phyloP scores from a whole-genome alignment of 2,888 invertebrate species.

The Drosophila algonquin region DNA sequence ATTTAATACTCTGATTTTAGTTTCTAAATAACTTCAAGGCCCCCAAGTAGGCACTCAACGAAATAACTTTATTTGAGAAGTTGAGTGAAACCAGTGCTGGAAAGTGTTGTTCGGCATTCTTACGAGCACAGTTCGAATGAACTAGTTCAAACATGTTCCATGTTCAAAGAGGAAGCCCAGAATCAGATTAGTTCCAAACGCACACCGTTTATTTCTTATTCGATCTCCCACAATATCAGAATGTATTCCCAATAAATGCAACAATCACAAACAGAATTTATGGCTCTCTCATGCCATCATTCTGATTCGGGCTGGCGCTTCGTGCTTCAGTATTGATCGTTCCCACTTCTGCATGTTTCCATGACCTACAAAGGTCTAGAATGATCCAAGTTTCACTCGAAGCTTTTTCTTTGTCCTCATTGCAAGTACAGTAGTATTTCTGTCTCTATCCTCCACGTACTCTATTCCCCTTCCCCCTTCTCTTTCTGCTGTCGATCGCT shows the following conservation, averaged over 20 bases:
- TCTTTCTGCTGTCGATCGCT: conserved; percentile 12
- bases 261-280: too few relatives aligned
- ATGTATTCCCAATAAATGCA: too few relatives aligned
- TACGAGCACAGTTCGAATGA: too few relatives aligned
- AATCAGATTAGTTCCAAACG: too few relatives aligned
- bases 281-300: too few relatives aligned
- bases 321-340: neutral
- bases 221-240: too few relatives aligned
- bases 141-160: too few relatives aligned
- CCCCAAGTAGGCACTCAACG: neutral
- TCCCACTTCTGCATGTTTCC: conserved; percentile 38
- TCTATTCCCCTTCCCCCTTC: neutral
- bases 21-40: conserved; percentile 23
- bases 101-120: too few relatives aligned
- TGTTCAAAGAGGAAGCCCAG: too few relatives aligned
- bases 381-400: conserved; percentile 15
- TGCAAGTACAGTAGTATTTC: conserved; percentile 57
- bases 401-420: conserved; percentile 60
- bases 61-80: neutral
- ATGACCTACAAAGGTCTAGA: neutral
- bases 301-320: too few relatives aligned
- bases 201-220: too few relatives aligned
- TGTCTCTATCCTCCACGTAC: conserved; percentile 25
- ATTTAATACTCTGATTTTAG: conserved; percentile 30
- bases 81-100: neutral